Percentiles rank a stretch among this genome's conserved stretches.
phyloP scores from a whole-genome alignment of 30 jellyfish, hydroid and myxozoan species.

The Sanderia malayensis region DNA sequence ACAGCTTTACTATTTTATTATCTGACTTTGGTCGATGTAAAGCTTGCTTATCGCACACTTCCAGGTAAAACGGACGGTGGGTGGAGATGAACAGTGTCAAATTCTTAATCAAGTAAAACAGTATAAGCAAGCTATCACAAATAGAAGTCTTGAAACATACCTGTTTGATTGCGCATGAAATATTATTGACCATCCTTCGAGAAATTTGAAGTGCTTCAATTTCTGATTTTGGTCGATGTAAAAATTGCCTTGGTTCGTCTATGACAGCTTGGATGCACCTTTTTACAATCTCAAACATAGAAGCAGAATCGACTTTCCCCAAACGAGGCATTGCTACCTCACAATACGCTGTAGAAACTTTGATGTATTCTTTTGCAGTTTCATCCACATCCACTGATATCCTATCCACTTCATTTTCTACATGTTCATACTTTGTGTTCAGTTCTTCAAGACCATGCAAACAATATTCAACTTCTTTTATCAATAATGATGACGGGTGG shows the following conservation, averaged over 20 bases:
- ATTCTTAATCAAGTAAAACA: no score
- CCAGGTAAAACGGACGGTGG: no score
- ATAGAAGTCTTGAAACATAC: no score
- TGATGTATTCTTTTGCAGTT: neutral
- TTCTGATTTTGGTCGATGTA: conserved; percentile 51
- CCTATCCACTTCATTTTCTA: neutral
- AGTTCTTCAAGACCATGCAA: conserved; percentile 11
- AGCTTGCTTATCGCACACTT: no score
- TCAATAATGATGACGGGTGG: conserved; percentile 48
- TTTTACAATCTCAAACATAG: neutral
- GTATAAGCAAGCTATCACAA: no score
- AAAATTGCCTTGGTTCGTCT: neutral
- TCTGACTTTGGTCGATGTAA: no score
- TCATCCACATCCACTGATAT: neutral
- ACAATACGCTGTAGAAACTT: neutral
- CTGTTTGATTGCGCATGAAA: conserved; percentile 11
- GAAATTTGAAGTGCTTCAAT: conserved; percentile 31
- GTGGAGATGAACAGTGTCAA: no score
- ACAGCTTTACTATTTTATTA: no score
- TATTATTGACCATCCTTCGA: conserved; percentile 24
- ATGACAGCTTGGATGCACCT: neutral
- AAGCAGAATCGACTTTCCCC: neutral
- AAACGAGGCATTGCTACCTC: neutral
- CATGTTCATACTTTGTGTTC: neutral
- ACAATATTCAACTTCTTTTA: conserved; percentile 6